Conservation (phyloP, 2,888 invertebrate genomes). For the Limnephilus auricula region DNA sequence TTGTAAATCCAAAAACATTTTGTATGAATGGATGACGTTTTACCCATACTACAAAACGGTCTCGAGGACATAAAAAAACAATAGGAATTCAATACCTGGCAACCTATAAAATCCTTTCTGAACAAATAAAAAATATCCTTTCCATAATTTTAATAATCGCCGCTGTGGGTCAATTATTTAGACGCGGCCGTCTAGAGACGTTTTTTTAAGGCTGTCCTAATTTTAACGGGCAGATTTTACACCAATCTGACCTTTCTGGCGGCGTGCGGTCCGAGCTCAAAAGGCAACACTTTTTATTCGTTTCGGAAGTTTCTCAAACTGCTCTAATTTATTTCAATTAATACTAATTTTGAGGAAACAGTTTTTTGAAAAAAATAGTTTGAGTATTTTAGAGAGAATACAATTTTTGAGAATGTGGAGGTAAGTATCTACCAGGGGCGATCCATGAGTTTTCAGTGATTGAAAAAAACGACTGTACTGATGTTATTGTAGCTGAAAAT, state of each 20-base stretch:
- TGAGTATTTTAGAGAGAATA: too few species aligned
- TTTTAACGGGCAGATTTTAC: constrained; percentile 65
- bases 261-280: constrained; percentile 61
- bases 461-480: too few species aligned
- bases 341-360: too few species aligned
- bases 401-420: too few species aligned
- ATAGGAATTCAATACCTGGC: constrained; percentile 62
- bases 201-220: constrained; percentile 62
- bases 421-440: too few species aligned
- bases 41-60: not conserved
- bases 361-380: too few species aligned
- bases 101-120: constrained; percentile 55
- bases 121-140: constrained; percentile 56
- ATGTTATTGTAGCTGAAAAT: too few species aligned
- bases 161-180: constrained; percentile 65
- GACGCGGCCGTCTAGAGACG: constrained; percentile 49
- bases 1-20: not conserved
- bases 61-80: constrained; percentile 45
- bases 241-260: constrained; percentile 61
- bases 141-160: constrained; percentile 64
- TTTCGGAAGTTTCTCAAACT: constrained; percentile 43
- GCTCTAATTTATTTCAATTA: not conserved
- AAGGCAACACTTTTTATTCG: constrained; percentile 54
- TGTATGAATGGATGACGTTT: constrained; percentile 29
- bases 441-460: too few species aligned